These are phyloP conservation scores for Bubo scandiacus DNA, from an alignment of 2,113 vertebrate genomes.

Conservation along the genomic window DNA sequence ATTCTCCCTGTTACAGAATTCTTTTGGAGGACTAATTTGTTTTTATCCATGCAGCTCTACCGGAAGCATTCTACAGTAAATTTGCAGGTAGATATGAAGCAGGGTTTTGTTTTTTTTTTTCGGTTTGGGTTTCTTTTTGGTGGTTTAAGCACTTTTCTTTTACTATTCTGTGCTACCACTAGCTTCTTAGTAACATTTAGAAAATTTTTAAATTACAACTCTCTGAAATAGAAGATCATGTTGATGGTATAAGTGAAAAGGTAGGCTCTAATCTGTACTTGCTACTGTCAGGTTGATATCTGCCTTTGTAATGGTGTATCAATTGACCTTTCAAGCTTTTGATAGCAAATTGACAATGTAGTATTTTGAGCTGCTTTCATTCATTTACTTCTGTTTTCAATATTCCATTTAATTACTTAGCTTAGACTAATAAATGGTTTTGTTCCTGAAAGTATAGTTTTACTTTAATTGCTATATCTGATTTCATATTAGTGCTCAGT, in stretches of 20 bases:
- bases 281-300: constrained; percentile 43
- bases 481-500: constrained; percentile 69
- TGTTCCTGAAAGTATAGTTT: constrained; percentile 65
- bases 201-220: background rate
- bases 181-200: background rate
- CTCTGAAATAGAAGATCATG: background rate
- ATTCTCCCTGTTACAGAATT: background rate
- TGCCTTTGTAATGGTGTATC: constrained; percentile 45
- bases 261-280: constrained; percentile 33
- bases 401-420: constrained; percentile 71
- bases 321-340: constrained; percentile 55
- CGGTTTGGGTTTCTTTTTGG: fast-evolving
- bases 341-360: constrained; percentile 24
- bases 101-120: background rate
- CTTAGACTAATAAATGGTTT: constrained; percentile 71
- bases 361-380: constrained; percentile 53
- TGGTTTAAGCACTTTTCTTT: background rate
- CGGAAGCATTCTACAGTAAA: background rate
- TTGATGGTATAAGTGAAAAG: background rate
- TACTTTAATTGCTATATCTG: constrained; percentile 75
- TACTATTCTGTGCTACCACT: background rate
- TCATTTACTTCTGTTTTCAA: constrained; percentile 69
- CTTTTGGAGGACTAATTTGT: background rate
- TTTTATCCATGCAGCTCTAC: background rate
- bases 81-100: background rate